A percentile compares a stretch with the other conserved stretches of the same genome.
phyloP scores from a whole-genome alignment of 30 jellyfish, hydroid and myxozoan genomes.

The Chironex yamaguchii region DNA sequence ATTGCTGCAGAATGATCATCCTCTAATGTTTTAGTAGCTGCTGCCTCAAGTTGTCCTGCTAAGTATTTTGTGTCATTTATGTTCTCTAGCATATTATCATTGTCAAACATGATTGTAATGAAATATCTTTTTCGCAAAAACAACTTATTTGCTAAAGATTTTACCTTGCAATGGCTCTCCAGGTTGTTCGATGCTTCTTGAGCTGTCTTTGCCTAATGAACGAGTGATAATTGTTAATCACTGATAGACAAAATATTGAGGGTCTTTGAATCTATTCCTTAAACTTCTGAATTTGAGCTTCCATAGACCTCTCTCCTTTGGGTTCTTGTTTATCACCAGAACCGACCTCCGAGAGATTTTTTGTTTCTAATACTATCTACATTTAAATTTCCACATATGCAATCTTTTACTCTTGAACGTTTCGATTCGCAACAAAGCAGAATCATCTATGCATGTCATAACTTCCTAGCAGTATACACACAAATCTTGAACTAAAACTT shows the following conservation, averaged over 20 bases:
- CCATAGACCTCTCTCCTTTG: background rate
- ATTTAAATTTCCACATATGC: conserved; percentile 30
- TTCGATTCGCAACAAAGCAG: background rate
- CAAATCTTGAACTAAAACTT: too few species aligned
- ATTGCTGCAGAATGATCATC: conserved; percentile 17
- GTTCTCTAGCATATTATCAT: background rate
- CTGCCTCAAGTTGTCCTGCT: conserved; percentile 35
- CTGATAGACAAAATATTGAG: conserved; percentile 24
- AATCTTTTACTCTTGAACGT: background rate
- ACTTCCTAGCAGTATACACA: too few species aligned
- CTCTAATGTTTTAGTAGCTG: background rate
- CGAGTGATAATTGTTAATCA: conserved; percentile 27
- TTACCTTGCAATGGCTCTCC: conserved; percentile 6
- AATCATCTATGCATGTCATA: too few species aligned
- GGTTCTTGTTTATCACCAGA: conserved; percentile 46
- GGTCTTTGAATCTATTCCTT: conserved; percentile 5
- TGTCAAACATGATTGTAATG: background rate
- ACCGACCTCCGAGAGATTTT: conserved; percentile 24
- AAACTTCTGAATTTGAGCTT: background rate
- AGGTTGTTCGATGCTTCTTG: conserved; percentile 9
- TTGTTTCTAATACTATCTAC: conserved; percentile 46
- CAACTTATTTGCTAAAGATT: conserved; percentile 25
- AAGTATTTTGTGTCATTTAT: conserved; percentile 3
- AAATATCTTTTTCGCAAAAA: conserved; percentile 17
- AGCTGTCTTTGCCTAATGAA: conserved; percentile 33